Evolutionary conservation across 2,888 invertebrate genomes (phyloP).

Genomic region (Poecilobothrus nobilitatus): DNA sequence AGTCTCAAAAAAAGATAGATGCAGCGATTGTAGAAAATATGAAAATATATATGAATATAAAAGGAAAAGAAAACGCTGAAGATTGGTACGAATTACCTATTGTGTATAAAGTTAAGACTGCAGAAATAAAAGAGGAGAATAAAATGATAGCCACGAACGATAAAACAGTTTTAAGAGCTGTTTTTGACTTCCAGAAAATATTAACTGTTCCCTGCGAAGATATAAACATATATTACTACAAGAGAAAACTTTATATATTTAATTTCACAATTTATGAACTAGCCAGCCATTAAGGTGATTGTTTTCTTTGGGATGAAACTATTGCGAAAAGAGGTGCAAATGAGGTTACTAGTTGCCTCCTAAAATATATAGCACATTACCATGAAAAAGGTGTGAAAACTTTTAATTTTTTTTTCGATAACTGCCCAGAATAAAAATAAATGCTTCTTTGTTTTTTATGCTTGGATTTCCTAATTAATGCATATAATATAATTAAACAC

Average conservation of each 20-base stretch:
- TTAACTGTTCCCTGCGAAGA: slow-evolving; percentile 21
- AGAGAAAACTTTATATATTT: slow-evolving; percentile 22
- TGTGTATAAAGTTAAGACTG: slow-evolving; percentile 12
- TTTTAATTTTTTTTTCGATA: slow-evolving; percentile 23
- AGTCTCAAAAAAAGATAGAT: slow-evolving; percentile 23
- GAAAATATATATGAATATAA: slow-evolving; percentile 13
- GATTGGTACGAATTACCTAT: slow-evolving; percentile 5
- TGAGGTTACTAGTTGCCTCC: slow-evolving; percentile 25
- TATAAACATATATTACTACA: slow-evolving; percentile 21
- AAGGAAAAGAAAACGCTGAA: slow-evolving; percentile 13
- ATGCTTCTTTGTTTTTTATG: slow-evolving; percentile 20
- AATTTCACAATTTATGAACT: slow-evolving; percentile 26
- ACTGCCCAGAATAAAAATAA: slow-evolving; percentile 20
- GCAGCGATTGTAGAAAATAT: slow-evolving; percentile 19
- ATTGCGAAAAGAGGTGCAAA: slow-evolving; percentile 26
- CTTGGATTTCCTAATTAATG: slow-evolving; percentile 15
- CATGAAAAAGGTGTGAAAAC: slow-evolving; percentile 11
- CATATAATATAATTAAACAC: slow-evolving; percentile 20
- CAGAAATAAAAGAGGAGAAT: slow-evolving; percentile 9
- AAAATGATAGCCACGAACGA: slow-evolving; percentile 10
- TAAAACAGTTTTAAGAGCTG: slow-evolving; percentile 14
- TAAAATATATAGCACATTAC: slow-evolving; percentile 20
- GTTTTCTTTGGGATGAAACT: slow-evolving; percentile 28
- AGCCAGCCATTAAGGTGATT: slow-evolving; percentile 20
- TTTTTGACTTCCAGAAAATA: slow-evolving; percentile 26